These are phyloP conservation scores for Megaleporinus macrocephalus DNA, from an alignment of 2,113 vertebrate species.

Conservation along the genomic window DNA sequence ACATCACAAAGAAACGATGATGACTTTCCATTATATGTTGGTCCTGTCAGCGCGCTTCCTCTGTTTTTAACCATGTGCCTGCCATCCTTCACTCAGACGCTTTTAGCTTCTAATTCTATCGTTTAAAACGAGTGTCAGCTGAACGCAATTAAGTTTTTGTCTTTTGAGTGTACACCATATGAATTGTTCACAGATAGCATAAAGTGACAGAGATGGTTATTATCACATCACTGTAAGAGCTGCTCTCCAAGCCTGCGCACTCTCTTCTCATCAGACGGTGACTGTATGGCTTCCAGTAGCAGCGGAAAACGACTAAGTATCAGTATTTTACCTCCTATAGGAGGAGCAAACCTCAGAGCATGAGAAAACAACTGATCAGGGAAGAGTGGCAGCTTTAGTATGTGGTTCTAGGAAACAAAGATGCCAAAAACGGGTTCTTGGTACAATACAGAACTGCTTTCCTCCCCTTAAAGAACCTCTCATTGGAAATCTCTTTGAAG, in stretches of 20 bases:
- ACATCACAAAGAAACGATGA: background rate
- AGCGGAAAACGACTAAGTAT: slow-evolving; percentile 1
- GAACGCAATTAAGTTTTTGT: slow-evolving; percentile 16
- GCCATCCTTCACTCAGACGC: slow-evolving; percentile 15
- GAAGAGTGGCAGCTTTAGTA: background rate
- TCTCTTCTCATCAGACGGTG: slow-evolving; percentile 30
- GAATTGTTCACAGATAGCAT: slow-evolving; percentile 13
- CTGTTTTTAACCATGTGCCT: slow-evolving; percentile 17
- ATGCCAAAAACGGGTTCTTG: no score
- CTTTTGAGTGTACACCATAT: background rate
- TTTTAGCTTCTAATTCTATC: slow-evolving; percentile 20
- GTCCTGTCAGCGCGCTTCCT: slow-evolving; percentile 6
- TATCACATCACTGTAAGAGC: slow-evolving; percentile 25
- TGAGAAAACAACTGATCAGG: background rate
- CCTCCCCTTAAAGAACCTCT: no score
- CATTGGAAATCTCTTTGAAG: no score
- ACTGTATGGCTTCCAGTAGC: slow-evolving; percentile 31
- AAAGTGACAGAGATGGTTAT: slow-evolving; percentile 40
- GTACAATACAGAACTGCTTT: no score
- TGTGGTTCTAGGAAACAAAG: no score
- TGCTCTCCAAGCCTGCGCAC: slow-evolving; percentile 16
- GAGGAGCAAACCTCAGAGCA: background rate
- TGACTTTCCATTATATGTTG: slow-evolving; percentile 27
- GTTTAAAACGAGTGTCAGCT: slow-evolving; percentile 35
- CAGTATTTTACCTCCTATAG: slow-evolving; percentile 3